These are phyloP conservation scores for Hirtodrosophila histrioides DNA, from an alignment of 2,888 invertebrate genomes.

Conservation along the genomic window DNA sequence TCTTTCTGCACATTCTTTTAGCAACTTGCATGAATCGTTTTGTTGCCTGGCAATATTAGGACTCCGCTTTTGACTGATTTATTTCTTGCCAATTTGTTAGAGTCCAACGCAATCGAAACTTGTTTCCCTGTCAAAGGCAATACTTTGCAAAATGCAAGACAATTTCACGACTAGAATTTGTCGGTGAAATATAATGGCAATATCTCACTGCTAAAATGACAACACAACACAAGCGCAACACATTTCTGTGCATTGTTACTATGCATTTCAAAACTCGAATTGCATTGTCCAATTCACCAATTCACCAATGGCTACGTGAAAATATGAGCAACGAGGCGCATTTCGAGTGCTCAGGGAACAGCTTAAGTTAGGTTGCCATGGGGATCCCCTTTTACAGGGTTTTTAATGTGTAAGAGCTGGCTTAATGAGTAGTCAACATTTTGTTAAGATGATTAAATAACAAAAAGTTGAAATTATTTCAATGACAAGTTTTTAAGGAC, in stretches of 20 bases:
- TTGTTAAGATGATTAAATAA: too few species aligned
- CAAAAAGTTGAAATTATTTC: too few species aligned
- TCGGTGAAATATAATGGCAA: slow-evolving; percentile 18
- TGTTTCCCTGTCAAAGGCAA: slow-evolving; percentile 29
- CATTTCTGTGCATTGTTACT: not conserved
- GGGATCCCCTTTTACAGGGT: too few species aligned
- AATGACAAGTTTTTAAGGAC: too few species aligned
- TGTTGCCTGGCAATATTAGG: slow-evolving; percentile 20
- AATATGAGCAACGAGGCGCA: slow-evolving; percentile 30
- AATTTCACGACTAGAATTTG: slow-evolving; percentile 27
- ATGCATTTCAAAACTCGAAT: slow-evolving; percentile 6
- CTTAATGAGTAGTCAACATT: too few species aligned
- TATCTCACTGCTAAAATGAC: slow-evolving; percentile 23
- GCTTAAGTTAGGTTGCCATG: not conserved
- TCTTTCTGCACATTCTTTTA: slow-evolving; percentile 18
- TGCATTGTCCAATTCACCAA: not conserved
- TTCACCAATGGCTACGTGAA: slow-evolving; percentile 23
- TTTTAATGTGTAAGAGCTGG: too few species aligned
- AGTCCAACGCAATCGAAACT: slow-evolving; percentile 32
- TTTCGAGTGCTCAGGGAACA: slow-evolving; percentile 21
- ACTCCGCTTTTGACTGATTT: slow-evolving; percentile 49
- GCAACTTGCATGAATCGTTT: slow-evolving; percentile 1
- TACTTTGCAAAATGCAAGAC: slow-evolving; percentile 12
- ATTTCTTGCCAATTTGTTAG: slow-evolving; percentile 56
- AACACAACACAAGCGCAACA: slow-evolving; percentile 3